Evolutionary conservation across 1,140 invertebrate genomes (phyloP).

Genomic region (Pogonomyrmex californicus): DNA sequence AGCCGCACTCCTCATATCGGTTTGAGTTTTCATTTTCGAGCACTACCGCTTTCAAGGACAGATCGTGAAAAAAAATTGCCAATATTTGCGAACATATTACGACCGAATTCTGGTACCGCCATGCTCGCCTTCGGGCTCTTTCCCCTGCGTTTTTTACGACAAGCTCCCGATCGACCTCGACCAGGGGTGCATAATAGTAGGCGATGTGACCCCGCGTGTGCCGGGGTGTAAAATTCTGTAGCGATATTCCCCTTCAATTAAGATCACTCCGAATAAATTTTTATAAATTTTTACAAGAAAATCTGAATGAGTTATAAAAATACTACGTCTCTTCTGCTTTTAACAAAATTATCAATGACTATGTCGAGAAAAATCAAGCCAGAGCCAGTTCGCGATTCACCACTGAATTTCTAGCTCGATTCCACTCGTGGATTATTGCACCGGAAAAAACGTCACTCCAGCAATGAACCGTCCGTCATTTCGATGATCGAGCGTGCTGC

Average conservation of each 20-base stretch:
- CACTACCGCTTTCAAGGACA: conserved; percentile 54
- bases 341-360: background rate
- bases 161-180: background rate
- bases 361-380: background rate
- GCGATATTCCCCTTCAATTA: background rate
- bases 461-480: conserved; percentile 41
- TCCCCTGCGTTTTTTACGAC: background rate
- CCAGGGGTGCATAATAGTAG: conserved; percentile 23
- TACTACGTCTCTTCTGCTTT: background rate
- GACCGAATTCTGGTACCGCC: background rate
- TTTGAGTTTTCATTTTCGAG: conserved; percentile 48
- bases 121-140: background rate
- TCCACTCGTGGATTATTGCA: conserved; percentile 27
- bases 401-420: background rate
- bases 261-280: background rate
- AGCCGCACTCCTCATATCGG: background rate
- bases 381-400: background rate
- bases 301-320: background rate
- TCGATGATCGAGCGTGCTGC: conserved; percentile 31
- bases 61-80: conserved; percentile 65
- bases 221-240: background rate
- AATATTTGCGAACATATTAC: conserved; percentile 57
- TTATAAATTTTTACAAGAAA: background rate
- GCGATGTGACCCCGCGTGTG: too few species aligned
- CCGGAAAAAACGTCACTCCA: conserved; percentile 39